Evolutionary conservation across 2,113 vertebrate genomes (phyloP), one percentile per base, ranked within the genome.

Genomic region (Sterrhoptilus dennistouni): DNA sequence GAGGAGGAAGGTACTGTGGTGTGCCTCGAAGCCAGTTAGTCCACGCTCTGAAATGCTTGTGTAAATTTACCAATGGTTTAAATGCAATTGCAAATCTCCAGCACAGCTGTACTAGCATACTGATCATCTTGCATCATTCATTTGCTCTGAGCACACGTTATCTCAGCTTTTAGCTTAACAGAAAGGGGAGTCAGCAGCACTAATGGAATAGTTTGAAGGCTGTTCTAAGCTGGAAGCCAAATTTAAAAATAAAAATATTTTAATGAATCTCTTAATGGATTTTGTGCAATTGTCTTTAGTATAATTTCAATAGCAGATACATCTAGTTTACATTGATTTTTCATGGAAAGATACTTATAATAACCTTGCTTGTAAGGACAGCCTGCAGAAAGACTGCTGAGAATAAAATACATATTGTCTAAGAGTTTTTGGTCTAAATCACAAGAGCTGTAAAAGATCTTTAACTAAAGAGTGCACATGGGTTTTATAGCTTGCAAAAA

Each of bases 151-250:
- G 68, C 28, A 68, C n/a, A 69, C 0, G 2, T 90, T 94, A 92
- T 75, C 87, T 88, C n/a, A 61, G 88, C 56, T 93, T 91, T 93
- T 91, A 89, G 77, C 65, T 85, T 79, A 90, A 78, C 71, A 86
- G 53, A 54, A 78, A 91, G 38, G 33, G 42, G 56, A 91, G 63
- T 71, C 36, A 87, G 74, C 59, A 69, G 54, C 56, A 83, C 76
- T 94, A 92, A 92, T 92, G 83, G 76, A 86, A 93, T 27, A 24
- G 31, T 78, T 79, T 90, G 69, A 87, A 90, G 47, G 65, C 44
- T 75, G 38, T 53, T 71, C 69, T 84, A 69, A 74, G 27, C 45
- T 89, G 86, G n/a, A 84, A 90, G 79, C 40, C 60, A 83, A 60
- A 85, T 49, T 10, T 2, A 53, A 54, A 84, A 64, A 56, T 5